Conservation (phyloP, 1,140 invertebrate genomes). For the Orius laevigatus region DNA sequence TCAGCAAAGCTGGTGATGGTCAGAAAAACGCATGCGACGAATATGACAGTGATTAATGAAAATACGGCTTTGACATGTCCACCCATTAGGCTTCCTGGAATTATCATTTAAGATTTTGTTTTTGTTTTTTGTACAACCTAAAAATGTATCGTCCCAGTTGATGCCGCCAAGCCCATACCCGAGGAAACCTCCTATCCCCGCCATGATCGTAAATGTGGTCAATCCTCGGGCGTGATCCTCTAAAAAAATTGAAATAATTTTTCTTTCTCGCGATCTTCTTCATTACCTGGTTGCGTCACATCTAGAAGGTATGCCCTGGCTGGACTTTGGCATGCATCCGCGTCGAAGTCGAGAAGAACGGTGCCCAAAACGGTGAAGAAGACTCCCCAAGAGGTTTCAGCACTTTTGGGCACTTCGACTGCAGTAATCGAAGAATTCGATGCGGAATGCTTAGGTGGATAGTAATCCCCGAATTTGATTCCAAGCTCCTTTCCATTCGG, state of each 20-base stretch:
- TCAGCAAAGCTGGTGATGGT: constrained; percentile 78
- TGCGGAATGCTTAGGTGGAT: constrained; percentile 20
- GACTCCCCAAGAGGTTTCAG: constrained; percentile 51
- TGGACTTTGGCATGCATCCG: constrained; percentile 90
- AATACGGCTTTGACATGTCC: constrained; percentile 84
- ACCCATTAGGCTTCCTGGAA: constrained; percentile 51
- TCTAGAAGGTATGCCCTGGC: constrained; percentile 83
- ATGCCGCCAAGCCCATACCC: constrained; percentile 86
- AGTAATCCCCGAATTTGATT: constrained; percentile 55
- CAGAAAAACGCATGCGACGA: constrained; percentile 57
- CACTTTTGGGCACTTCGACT: too few relatives aligned
- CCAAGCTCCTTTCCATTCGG: constrained; percentile 81
- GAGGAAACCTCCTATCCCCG: constrained; percentile 82
- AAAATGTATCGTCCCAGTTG: constrained; percentile 74
- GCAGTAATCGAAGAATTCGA: too few relatives aligned
- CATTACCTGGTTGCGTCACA: constrained; percentile 73
- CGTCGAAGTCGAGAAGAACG: constrained; percentile 85
- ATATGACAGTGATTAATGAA: constrained; percentile 71
- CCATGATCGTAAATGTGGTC: constrained; percentile 92
- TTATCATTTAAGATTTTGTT: constrained; percentile 9
- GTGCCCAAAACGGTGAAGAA: constrained; percentile 87
- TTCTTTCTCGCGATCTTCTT: constrained; percentile 16
- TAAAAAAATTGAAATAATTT: constrained; percentile 22
- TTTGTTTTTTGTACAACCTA: constrained; percentile 34
- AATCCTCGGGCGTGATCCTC: constrained; percentile 85